Evolutionary conservation across 2,888 invertebrate genomes (phyloP), one percentile per base, ranked within the genome.

Genomic region (Nebria salina): DNA sequence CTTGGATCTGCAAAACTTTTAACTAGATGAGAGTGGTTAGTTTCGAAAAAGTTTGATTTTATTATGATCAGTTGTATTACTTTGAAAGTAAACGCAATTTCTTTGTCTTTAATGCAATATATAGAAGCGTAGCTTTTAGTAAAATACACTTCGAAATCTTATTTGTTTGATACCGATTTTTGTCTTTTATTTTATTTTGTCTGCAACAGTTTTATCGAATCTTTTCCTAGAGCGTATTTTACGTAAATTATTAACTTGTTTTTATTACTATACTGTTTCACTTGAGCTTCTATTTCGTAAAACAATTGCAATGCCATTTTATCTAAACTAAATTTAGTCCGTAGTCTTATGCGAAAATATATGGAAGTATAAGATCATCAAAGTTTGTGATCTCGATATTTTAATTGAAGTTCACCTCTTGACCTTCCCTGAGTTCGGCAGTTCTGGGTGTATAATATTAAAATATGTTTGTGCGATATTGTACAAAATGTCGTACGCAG

Each of bases 1-100:
- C 43, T 41, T 65, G n/a, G 64, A 54, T 54, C 54, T 7, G 54
- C 54, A 11, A 11, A 75, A 80, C 34, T 75, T 80, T 75, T 75
- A 80, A 80, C 80, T 70, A 80, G 77, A 73, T 75, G 6, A 80
- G 80, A 80, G 80, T 80, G 80, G 80, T 75, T 80, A 75, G 75
- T 80, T 75, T 75, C 68, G 54, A 75, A 41, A 42, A 66, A 68
- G 79, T 79, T 80, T 80, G 54, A 80, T 80, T 72, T 64, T 64
- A 80, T 80, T 80, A 80, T 75, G 75, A 80, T 80, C 80, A 80
- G 75, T 11, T 65, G 80, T 65, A 80, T 75, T 75, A 72, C 80
- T 75, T 75, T 80, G 43, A 66, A 75, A 80, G 80, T 72, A 68
- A 80, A 80, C 80, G 65, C 70, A 75, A 75, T 80, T 75, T 75